Evolutionary conservation across 2,797 vertebrate species (phyloP).

Genomic region (Neostethus bicornis): DNA sequence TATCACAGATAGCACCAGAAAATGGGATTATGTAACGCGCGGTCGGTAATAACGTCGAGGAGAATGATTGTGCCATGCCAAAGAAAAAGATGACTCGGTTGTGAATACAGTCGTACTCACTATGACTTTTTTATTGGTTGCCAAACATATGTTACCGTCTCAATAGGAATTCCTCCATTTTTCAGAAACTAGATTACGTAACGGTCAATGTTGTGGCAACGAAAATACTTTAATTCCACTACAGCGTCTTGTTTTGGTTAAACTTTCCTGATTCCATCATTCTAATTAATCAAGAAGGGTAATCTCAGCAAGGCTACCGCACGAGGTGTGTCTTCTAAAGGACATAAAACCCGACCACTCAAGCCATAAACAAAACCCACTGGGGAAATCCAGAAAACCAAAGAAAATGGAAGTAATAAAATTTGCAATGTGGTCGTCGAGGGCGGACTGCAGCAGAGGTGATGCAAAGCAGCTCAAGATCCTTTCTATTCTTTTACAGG

Average conservation of each 20-base stretch:
- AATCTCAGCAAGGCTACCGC: too few species aligned
- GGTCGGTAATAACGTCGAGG: constrained; percentile 5
- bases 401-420: constrained; percentile 68
- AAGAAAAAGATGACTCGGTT: constrained; percentile 48
- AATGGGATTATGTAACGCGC: constrained; percentile 48
- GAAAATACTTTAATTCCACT: constrained; percentile 22
- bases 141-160: constrained; percentile 24
- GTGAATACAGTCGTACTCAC: constrained; percentile 11
- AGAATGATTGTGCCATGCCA: constrained; percentile 12
- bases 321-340: constrained; percentile 30
- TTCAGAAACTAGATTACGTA: neutral
- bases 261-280: neutral
- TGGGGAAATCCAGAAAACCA: constrained; percentile 62
- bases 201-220: constrained; percentile 3
- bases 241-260: constrained; percentile 42
- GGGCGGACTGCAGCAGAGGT: constrained; percentile 30
- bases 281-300: constrained; percentile 2
- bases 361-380: constrained; percentile 56
- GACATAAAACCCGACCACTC: constrained; percentile 59
- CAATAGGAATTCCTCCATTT: constrained; percentile 12
- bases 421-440: constrained; percentile 15
- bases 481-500: constrained; percentile 28
- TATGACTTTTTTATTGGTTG: constrained; percentile 17
- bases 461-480: constrained; percentile 36
- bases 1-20: constrained; percentile 37